Conservation (phyloP, 2,888 invertebrate species). For the Sylvicola cinctus region DNA sequence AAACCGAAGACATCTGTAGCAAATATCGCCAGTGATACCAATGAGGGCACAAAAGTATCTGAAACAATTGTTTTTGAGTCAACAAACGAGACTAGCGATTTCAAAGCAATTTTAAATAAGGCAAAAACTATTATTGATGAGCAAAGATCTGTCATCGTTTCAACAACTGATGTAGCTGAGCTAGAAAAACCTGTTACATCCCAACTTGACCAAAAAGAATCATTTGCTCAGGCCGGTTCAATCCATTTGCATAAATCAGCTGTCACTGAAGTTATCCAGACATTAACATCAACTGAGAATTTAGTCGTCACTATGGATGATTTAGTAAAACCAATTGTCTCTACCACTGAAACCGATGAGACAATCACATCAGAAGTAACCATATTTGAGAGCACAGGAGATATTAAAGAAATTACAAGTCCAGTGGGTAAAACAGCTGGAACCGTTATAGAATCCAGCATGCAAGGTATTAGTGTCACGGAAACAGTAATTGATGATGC, state of each 20-base stretch:
- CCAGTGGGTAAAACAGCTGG: not conserved
- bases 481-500: not conserved
- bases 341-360: not conserved
- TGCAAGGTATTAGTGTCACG: not conserved
- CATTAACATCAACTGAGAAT: constrained; percentile 24
- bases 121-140: constrained; percentile 1
- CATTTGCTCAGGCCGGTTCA: constrained; percentile 9
- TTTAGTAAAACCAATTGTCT: too few relatives aligned
- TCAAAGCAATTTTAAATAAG: not conserved
- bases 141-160: not conserved
- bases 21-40: too few relatives aligned
- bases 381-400: not conserved
- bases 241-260: constrained; percentile 27
- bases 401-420: not conserved
- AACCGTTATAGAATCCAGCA: not conserved
- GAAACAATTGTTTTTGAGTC: not conserved
- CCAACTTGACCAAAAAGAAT: not conserved
- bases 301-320: not conserved
- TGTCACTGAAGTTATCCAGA: constrained; percentile 26
- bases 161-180: constrained; percentile 10
- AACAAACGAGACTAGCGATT: not conserved
- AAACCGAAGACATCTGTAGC: too few relatives aligned
- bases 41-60: not conserved
- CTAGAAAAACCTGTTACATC: constrained; percentile 18
- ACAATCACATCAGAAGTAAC: not conserved